A percentile compares a stretch with the other conserved stretches of the same genome.
Conservation (phyloP, 2,113 vertebrate genomes). For the Leptodactylus fuscus region DNA sequence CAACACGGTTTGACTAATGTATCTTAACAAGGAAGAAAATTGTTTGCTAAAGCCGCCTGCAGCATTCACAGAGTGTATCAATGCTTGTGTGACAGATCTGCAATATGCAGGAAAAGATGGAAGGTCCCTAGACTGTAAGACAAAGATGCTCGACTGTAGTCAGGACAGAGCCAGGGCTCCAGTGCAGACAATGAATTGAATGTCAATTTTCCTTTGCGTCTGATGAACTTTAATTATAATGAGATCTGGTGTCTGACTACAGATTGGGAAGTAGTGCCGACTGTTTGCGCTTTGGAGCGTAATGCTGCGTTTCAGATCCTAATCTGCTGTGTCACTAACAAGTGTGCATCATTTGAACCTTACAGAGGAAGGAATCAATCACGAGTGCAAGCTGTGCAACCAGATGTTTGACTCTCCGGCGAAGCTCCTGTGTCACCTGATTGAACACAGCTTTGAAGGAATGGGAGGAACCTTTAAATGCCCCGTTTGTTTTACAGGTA, state of each 20-base stretch:
- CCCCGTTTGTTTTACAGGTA: slow-evolving; percentile 99
- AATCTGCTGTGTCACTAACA: slow-evolving; percentile 75
- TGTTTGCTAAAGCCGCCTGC: neutral
- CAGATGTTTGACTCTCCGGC: slow-evolving; percentile 99
- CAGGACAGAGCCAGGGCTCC: neutral
- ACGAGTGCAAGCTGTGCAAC: slow-evolving; percentile 99
- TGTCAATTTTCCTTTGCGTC: neutral
- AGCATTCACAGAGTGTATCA: neutral
- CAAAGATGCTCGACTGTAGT: neutral
- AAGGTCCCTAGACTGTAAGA: slow-evolving; percentile 9
- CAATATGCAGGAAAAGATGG: neutral
- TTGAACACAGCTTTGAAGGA: slow-evolving; percentile 99
- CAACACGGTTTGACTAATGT: neutral
- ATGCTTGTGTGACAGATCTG: neutral
- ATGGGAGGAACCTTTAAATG: slow-evolving; percentile 99
- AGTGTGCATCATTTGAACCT: slow-evolving; percentile 79
- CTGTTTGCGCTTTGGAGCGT: neutral
- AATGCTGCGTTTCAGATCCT: slow-evolving; percentile 62
- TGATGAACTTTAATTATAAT: slow-evolving; percentile 8
- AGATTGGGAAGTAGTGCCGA: slow-evolving; percentile 61
- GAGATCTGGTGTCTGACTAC: slow-evolving; percentile 20
- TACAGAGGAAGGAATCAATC: slow-evolving; percentile 99
- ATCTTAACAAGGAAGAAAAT: neutral
- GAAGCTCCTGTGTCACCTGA: slow-evolving; percentile 99
- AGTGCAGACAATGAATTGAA: neutral